Evolutionary conservation across 2,113 vertebrate genomes (phyloP), one percentile per base, ranked within the genome.

Genomic region (Chroicocephalus ridibundus): DNA sequence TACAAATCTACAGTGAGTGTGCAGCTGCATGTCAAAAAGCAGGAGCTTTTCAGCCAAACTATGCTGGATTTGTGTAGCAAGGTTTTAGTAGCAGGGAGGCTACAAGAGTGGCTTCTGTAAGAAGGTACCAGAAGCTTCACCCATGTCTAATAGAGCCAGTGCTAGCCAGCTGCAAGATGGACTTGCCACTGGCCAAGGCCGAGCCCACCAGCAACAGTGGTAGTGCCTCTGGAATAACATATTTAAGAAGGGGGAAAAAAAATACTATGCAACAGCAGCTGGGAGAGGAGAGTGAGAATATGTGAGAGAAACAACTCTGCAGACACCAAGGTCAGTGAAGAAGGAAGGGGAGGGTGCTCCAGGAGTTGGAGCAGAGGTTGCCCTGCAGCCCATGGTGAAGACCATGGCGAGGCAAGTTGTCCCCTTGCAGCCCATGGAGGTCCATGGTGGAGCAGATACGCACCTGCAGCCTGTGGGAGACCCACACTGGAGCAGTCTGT

Each of bases 401-500:
- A 29, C 12, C 4, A 10, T 5, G 9, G 14, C 1, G 16, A 76
- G 36, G 3, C 12, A 47, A 24, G 18, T 2, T 57, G 34, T 57
- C 5, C 4, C 11, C 6, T 6, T 62, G 25, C 58, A 84, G 79
- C 5, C 16, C 44, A 11, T 21, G 40, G 29, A 75, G 21, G 13
- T 13, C 6, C 18, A 14, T 9, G 10, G 32, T 22, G 32, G 27
- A 60, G 52, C 27, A 89, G 60, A 27, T 21, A 29, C 7, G 10
- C 31, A 13, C 44, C 15, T 44, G 14, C 31, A 84, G 20, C 6
- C 31, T 5, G 0, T 22, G 5, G n/a, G n/a, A 11, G 31, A 68
- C 3, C 2, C 11, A 22, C 0, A 0, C 40, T 55, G 51, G 25
- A 62, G 29, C 22, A 76, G 19, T 8, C 34, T 20, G 0, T 20